These are phyloP conservation scores for Manis javanica DNA, from an alignment of 2,797 vertebrate species.

Conservation along the genomic window DNA sequence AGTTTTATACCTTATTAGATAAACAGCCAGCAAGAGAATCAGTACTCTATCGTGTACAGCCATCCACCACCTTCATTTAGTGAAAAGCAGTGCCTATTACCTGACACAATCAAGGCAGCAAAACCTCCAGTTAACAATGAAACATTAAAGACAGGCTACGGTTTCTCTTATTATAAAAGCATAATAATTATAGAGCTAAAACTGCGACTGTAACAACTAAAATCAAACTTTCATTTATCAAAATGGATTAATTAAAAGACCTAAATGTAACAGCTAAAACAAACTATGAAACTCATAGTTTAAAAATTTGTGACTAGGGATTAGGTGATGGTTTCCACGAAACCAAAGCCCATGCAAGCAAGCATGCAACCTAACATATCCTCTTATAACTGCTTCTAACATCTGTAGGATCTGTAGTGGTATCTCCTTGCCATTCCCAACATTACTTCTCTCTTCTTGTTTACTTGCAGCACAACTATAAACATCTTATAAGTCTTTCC, in stretches of 20 bases:
- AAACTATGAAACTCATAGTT: background rate
- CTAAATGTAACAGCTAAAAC: background rate
- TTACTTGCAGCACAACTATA: background rate
- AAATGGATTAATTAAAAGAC: background rate
- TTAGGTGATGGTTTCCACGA: background rate
- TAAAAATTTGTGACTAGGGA: background rate
- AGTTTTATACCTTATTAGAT: background rate
- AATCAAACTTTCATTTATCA: background rate
- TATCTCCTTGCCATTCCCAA: background rate
- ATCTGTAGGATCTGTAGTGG: background rate
- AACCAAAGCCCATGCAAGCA: background rate
- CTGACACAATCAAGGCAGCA: background rate
- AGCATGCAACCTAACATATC: background rate
- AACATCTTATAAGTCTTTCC: background rate
- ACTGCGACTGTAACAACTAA: background rate
- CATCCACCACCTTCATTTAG: constrained; percentile 77
- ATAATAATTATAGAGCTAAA: background rate
- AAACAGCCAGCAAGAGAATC: background rate
- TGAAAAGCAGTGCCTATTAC: constrained; percentile 64
- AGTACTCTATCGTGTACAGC: background rate
- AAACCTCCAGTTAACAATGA: background rate
- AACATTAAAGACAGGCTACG: background rate
- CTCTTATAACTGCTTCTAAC: background rate
- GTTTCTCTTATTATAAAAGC: background rate
- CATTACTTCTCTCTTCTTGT: background rate